Conservation (phyloP, 1,140 invertebrate genomes). For the Drosophila lacteicornis region DNA sequence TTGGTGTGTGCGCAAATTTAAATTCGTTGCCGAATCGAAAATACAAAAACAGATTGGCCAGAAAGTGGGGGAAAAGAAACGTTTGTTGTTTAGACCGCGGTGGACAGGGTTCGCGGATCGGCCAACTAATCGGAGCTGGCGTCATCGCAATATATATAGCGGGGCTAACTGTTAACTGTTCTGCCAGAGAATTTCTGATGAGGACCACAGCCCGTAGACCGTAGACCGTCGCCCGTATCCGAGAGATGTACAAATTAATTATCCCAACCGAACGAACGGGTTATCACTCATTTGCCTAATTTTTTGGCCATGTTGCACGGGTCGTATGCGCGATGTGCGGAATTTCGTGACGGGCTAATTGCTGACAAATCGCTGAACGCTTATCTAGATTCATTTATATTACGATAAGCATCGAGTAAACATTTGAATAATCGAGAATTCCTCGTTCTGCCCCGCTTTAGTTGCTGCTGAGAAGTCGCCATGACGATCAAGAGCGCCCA, state of each 20-base stretch:
- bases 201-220: constrained; percentile 33
- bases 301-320: constrained; percentile 17
- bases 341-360: constrained; percentile 44
- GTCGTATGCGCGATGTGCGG: constrained; percentile 48
- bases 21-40: constrained; percentile 35
- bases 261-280: constrained; percentile 30
- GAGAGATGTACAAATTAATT: constrained; percentile 37
- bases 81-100: constrained; percentile 11
- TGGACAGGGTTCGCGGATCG: constrained; percentile 13
- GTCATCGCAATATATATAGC: constrained; percentile 67
- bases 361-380: constrained; percentile 55
- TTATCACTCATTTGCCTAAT: constrained; percentile 40
- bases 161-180: constrained; percentile 71
- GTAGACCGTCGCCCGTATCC: constrained; percentile 15
- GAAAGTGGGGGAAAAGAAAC: constrained; percentile 18
- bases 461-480: constrained; percentile 22
- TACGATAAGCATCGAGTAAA: neutral
- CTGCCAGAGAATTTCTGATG: constrained; percentile 59
- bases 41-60: constrained; percentile 1
- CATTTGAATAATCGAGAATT: neutral
- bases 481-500: constrained; percentile 54
- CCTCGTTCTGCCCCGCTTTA: neutral
- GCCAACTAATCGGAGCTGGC: constrained; percentile 54
- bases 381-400: constrained; percentile 40
- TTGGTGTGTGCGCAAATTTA: constrained; percentile 25